Evolutionary conservation across 2,888 invertebrate genomes (phyloP), one percentile per base, ranked within the genome.

Genomic region (Mythimna lalbum): DNA sequence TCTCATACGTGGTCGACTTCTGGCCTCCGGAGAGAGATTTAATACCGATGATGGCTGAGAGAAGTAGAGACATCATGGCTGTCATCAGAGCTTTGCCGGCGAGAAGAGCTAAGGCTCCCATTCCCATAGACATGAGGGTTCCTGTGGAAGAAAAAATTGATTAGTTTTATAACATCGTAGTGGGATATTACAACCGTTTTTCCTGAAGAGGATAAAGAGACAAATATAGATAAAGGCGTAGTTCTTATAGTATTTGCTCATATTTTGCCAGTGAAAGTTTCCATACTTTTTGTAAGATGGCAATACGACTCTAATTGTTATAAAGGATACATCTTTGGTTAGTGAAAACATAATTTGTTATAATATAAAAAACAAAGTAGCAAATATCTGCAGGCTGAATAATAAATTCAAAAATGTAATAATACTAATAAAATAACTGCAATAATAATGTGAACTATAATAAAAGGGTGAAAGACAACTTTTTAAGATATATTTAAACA

Each of bases 71-170:
- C 96, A 98, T 97, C 69, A 98, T 90, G 2, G 98, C 98, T 0
- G 98, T 98, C 97, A 98, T 97, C 23, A 98, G 90, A 0, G 98
- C 98, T 90, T 98, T 98, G 14, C 98, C 98, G 12, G 98, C 98
- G 50, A 98, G 95, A 62, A 98, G 94, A 0, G 98, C 98, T 4
- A 98, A 93, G 0, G 97, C 98, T 17, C 98, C 98, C 64, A 98
- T 92, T 14, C 97, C 98, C 47, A 98, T 89, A 0, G 98, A 97
- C 91, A 98, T 96, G 1, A 98, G 89, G 0, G 98, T 98, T 78
- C 98, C 98, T 96, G 91, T 21, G 12, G 80, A 86, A 64, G 31
- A 80, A 53, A 3, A 17, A 9, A 0, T 12, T 12, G 0, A 19
- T 60, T 21, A 36, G 17, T 43, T 23, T 19, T 23, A 10, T 7